Percentiles rank a stretch among this genome's conserved stretches.
Conservation (phyloP, 2,797 vertebrate genomes). For the Acrossocheilus wenchowensis region DNA sequence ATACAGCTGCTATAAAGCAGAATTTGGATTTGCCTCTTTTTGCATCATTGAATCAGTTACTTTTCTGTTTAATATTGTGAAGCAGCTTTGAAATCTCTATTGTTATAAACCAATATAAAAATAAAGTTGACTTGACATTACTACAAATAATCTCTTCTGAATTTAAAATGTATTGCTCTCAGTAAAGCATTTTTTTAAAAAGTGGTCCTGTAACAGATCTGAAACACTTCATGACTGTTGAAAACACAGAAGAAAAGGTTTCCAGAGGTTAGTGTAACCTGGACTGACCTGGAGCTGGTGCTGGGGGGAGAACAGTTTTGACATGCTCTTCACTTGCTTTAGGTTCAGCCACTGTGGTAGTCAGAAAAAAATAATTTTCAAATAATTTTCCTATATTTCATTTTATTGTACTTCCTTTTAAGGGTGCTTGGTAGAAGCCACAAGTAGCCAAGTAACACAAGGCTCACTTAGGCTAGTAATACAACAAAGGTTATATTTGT, state of each 20-base stretch:
- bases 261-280: not conserved
- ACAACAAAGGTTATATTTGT: not conserved
- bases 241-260: not conserved
- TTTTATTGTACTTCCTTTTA: not conserved
- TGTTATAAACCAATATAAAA: not conserved
- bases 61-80: not conserved
- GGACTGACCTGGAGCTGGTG: conserved; percentile 68
- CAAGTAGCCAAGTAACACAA: not conserved
- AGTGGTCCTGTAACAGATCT: not conserved
- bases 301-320: conserved; percentile 63
- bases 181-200: not conserved
- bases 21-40: not conserved
- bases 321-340: conserved; percentile 58
- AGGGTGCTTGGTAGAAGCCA: not conserved
- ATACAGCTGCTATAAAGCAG: not conserved
- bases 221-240: not conserved
- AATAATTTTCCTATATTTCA: not conserved
- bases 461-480: not conserved
- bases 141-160: not conserved
- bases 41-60: not conserved
- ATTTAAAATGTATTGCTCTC: not conserved
- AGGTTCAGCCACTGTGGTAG: conserved; percentile 66
- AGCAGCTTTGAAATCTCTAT: not conserved
- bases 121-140: not conserved
- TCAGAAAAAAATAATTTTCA: conserved; percentile 12